Evolutionary conservation across 2,113 vertebrate species (phyloP).

Genomic region (Salminus brasiliensis): DNA sequence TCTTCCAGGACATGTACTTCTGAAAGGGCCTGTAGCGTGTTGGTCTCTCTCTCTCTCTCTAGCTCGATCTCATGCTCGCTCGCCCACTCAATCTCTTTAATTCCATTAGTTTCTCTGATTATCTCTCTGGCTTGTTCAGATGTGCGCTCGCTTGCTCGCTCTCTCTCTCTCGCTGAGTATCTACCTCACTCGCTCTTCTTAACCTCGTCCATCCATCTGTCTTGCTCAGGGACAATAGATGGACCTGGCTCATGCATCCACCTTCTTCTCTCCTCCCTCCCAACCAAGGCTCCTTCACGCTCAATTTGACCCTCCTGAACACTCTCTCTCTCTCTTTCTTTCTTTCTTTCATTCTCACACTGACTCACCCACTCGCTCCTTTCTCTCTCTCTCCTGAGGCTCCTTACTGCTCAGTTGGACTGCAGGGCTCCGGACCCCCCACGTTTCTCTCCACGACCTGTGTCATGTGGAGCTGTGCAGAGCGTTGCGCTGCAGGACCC

Average conservation of each 20-base stretch:
- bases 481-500: conserved; percentile 13
- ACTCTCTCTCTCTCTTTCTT: neutral
- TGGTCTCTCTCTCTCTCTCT: neutral
- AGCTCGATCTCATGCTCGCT: neutral
- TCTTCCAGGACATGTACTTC: conserved; percentile 96
- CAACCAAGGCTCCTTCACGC: no score
- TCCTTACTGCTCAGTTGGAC: neutral
- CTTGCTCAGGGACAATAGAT: no score
- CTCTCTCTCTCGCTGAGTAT: no score
- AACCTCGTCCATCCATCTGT: no score
- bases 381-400: neutral
- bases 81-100: no score
- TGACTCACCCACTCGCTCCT: neutral
- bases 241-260: no score
- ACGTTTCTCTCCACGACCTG: neutral
- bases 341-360: neutral
- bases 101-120: no score
- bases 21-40: conserved; percentile 68
- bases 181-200: no score
- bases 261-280: no score
- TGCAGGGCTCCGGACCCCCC: neutral
- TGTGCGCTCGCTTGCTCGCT: no score
- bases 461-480: neutral
- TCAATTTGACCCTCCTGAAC: neutral
- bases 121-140: no score